These are phyloP conservation scores for Hololepta plana DNA, from an alignment of 2,888 invertebrate species.

Conservation along the genomic window DNA sequence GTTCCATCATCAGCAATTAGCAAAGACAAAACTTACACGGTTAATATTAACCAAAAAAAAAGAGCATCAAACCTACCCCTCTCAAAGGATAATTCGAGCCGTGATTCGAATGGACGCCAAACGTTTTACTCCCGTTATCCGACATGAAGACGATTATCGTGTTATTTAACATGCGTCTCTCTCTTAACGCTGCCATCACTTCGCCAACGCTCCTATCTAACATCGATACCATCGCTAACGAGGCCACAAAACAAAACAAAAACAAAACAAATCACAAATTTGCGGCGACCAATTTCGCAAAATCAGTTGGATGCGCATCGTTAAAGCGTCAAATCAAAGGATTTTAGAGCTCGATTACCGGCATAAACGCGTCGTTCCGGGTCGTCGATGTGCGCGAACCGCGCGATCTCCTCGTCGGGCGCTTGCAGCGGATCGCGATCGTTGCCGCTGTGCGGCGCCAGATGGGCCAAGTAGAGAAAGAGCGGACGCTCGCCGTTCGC, in stretches of 20 bases:
- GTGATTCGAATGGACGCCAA: slow-evolving; percentile 52
- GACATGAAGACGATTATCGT: slow-evolving; percentile 75
- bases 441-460: slow-evolving; percentile 53
- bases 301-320: not conserved
- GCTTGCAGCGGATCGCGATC: slow-evolving; percentile 46
- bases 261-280: slow-evolving; percentile 3
- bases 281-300: not conserved
- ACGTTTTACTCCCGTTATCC: slow-evolving; percentile 75
- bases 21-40: slow-evolving; percentile 1
- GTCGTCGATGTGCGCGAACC: slow-evolving; percentile 48
- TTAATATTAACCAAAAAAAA: slow-evolving; percentile 2
- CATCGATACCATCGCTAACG: slow-evolving; percentile 70
- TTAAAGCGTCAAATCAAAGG: too few relatives aligned
- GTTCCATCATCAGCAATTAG: slow-evolving; percentile 4
- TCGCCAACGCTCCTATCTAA: slow-evolving; percentile 76
- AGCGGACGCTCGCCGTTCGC: slow-evolving; percentile 30
- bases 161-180: slow-evolving; percentile 56
- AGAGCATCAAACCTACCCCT: slow-evolving; percentile 40
- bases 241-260: slow-evolving; percentile 2
- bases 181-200: slow-evolving; percentile 49
- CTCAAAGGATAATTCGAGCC: slow-evolving; percentile 66
- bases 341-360: too few relatives aligned
- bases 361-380: slow-evolving; percentile 47
- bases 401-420: slow-evolving; percentile 47
- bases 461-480: slow-evolving; percentile 50